Base-by-base conservation (phyloP, 53 echinoderm and acorn worm species). In the Patiria pectinifera region DNA sequence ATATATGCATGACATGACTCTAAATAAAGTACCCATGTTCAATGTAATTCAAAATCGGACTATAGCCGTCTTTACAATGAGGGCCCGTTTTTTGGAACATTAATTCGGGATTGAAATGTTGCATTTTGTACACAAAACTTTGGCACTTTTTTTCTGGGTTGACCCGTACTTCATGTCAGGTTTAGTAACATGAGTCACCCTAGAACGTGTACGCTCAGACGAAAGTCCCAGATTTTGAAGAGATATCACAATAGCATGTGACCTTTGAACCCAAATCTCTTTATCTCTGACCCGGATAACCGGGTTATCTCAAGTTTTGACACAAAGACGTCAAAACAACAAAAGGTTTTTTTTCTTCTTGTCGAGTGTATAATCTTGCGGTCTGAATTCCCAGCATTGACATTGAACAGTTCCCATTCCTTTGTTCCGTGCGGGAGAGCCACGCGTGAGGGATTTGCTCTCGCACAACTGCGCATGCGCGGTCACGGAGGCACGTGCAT, bases 291-390 rank as follows among this genome's bases (percentile, higher is more conserved):
- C 11, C 10, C 15, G 23, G 75, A 23, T 58, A 72, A 76, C 86
- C 75, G 6, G 76, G 86, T 86, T 86, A 86, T 86, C 74, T 21
- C 46, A 70, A 13, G 66, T 23, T 24, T 24, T 74, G 74, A 74
- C 74, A 74, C n/a, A 74, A 74, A 74, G 74, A 24, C 74, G 24
- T 74, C 74, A 74, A 23, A 74, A 74, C 74, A 74, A 23, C 26
- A 10, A 74, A 74, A 22, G 74, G 74, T 18, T 18, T 69, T 13
- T 23, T 24, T 74, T n/a, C n/a, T n/a, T 18, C 4, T 74, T 23
- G 22, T 9, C 74, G 74, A 74, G 74, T 22, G 24, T 9, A 23
- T 69, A 23, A 23, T 74, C 9, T 24, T 23, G 74, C 9, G 24
- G 18, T 23, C 74, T 74, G 74, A 24, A 66, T 74, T 22, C 74